Evolutionary conservation across 2,797 vertebrate genomes (phyloP).

Genomic region (Sebastes umbrosus): DNA sequence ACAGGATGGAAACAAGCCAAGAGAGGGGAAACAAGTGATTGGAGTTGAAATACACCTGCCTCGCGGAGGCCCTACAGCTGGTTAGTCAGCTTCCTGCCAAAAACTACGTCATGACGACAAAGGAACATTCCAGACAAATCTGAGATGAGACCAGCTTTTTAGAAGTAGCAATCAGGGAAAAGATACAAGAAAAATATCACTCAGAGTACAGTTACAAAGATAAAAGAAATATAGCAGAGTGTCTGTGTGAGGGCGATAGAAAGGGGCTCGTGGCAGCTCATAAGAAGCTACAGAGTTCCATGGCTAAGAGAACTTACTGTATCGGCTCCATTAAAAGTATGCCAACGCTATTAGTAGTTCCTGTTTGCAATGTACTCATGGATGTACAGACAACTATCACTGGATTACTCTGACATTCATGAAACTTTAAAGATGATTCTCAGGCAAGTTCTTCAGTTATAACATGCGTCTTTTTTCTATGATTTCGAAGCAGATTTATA

Average conservation of each 20-base stretch:
- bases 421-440: not conserved
- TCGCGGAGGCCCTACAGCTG: constrained; percentile 29
- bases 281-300: not conserved
- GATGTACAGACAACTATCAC: not conserved
- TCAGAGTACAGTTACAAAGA: not conserved
- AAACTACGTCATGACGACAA: constrained; percentile 10
- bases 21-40: not conserved
- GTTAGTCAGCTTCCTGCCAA: constrained; percentile 37
- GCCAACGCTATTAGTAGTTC: not conserved
- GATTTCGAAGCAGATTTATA: not conserved
- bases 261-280: not conserved
- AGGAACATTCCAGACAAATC: constrained; percentile 33
- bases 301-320: not conserved
- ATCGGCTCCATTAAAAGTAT: not conserved
- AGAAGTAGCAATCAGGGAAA: not conserved
- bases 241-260: not conserved
- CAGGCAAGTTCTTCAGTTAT: not conserved
- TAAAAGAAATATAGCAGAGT: not conserved
- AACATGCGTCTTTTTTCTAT: not conserved
- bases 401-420: not conserved
- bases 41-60: constrained; percentile 31
- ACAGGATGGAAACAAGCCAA: constrained; percentile 10
- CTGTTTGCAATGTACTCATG: not conserved
- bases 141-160: not conserved
- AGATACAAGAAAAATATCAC: not conserved